These are phyloP conservation scores for Eueremaeus valkanovi DNA, from an alignment of 2,888 invertebrate genomes.

Conservation along the genomic window DNA sequence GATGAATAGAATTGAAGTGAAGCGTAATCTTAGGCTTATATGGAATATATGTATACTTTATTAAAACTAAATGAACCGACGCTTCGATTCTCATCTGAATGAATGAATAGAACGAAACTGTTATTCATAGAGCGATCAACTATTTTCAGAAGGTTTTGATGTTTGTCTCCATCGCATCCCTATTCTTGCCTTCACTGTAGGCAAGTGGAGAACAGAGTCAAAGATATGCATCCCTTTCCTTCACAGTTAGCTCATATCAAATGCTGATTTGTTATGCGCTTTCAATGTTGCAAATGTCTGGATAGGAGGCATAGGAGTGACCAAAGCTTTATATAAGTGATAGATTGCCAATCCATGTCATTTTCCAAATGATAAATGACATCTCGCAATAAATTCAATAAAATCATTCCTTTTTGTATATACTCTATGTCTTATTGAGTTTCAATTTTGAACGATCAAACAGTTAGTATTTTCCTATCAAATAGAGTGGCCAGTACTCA, in stretches of 20 bases:
- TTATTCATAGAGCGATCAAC: neutral
- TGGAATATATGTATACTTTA: too few species aligned
- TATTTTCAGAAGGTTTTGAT: neutral
- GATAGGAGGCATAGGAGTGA: neutral
- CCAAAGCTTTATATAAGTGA: slow-evolving; percentile 21
- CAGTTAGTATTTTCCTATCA: neutral
- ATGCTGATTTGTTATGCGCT: slow-evolving; percentile 28
- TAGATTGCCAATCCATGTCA: slow-evolving; percentile 24
- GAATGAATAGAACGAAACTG: neutral
- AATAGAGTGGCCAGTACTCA: too few species aligned
- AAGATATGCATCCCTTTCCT: slow-evolving; percentile 1
- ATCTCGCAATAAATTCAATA: slow-evolving; percentile 29
- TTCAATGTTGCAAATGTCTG: slow-evolving; percentile 30
- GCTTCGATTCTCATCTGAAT: too few species aligned
- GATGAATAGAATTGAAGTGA: too few species aligned
- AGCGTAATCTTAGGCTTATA: too few species aligned
- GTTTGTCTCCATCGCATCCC: neutral
- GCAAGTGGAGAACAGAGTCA: too few species aligned
- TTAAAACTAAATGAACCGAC: too few species aligned
- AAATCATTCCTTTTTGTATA: neutral
- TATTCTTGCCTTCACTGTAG: neutral
- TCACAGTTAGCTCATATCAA: neutral
- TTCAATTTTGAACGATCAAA: too few species aligned
- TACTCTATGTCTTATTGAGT: neutral
- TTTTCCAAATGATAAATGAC: slow-evolving; percentile 31